Conservation (phyloP, 2,113 vertebrate genomes). For the Paracanthobrama guichenoti region DNA sequence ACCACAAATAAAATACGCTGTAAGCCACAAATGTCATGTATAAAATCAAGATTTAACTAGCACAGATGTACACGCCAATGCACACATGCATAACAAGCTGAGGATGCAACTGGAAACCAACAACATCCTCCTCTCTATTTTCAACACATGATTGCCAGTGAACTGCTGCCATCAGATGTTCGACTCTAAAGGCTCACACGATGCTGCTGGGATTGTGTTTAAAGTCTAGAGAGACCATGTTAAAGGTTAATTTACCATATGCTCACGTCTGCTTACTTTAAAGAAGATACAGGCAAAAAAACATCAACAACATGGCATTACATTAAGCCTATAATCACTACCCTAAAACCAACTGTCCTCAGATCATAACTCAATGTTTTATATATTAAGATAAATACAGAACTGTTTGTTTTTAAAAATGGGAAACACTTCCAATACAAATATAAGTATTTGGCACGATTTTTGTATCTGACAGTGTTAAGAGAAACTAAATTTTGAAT, state of each 20-base stretch:
- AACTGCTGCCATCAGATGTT: neutral
- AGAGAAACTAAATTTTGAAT: neutral
- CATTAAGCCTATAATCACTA: neutral
- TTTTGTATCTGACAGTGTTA: neutral
- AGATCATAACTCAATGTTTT: neutral
- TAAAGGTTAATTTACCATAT: conserved; percentile 4
- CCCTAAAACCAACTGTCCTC: neutral
- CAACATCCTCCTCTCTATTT: neutral
- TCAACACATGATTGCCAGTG: neutral
- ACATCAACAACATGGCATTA: neutral
- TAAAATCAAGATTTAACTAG: neutral
- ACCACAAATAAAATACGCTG: neutral
- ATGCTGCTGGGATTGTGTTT: neutral
- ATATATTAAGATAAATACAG: neutral
- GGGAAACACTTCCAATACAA: neutral
- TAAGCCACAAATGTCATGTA: neutral
- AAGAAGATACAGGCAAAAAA: neutral
- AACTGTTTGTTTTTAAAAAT: neutral
- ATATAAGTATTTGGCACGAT: neutral
- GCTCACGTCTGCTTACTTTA: neutral
- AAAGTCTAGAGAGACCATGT: neutral
- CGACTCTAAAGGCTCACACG: neutral
- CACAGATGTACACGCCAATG: neutral
- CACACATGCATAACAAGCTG: neutral
- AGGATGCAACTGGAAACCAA: conserved; percentile 3